phyloP scores from a whole-genome alignment of 2,113 vertebrate species.

The Colinus virginianus region DNA sequence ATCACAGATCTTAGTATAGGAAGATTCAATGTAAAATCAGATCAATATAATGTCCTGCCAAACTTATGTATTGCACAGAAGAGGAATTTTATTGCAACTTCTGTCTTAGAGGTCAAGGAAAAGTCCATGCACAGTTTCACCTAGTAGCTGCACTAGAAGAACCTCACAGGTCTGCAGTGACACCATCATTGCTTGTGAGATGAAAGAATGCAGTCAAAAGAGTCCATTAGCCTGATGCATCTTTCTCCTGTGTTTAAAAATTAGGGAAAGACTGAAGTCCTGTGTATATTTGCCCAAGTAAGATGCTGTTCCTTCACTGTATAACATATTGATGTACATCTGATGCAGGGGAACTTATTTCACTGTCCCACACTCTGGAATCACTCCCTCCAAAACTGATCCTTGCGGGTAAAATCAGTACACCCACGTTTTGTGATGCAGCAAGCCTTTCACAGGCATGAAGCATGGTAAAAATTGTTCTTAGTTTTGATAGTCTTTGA shows the following conservation, averaged over 20 bases:
- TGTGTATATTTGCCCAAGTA: rapidly evolving
- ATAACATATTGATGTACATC: neutral
- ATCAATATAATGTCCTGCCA: neutral
- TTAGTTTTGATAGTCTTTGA: neutral
- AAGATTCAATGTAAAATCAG: neutral
- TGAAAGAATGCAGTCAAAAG: neutral
- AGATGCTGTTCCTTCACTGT: neutral
- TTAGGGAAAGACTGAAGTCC: neutral
- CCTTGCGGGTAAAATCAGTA: neutral
- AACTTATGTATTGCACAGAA: neutral
- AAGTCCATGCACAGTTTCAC: neutral
- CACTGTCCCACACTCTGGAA: neutral
- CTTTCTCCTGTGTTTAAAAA: neutral
- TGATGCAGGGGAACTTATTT: neutral
- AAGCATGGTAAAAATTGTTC: neutral
- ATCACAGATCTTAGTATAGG: neutral
- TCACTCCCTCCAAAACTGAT: neutral
- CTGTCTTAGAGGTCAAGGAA: neutral
- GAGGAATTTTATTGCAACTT: neutral
- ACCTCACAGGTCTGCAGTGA: neutral
- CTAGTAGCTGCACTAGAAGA: neutral
- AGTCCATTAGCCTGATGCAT: neutral
- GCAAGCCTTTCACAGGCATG: neutral
- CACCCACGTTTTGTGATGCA: neutral
- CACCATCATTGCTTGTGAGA: neutral